Conservation (phyloP, 2,888 invertebrate species). For the Microdon myrmicae region DNA sequence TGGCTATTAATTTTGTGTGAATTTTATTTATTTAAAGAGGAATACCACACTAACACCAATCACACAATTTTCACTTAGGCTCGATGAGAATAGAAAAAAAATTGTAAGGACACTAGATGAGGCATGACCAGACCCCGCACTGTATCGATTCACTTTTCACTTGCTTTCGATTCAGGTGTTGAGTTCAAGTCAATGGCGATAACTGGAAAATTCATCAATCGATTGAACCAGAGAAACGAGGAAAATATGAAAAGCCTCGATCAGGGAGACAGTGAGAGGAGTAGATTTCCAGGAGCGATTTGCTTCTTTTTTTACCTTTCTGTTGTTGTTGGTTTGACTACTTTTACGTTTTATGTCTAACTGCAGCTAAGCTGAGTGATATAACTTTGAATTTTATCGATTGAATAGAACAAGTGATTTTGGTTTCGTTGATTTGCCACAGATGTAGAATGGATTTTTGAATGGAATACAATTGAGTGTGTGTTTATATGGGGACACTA, state of each 20-base stretch:
- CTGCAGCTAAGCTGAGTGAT: slow-evolving; percentile 36
- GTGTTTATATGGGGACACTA: neutral
- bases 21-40: slow-evolving; percentile 4
- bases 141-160: slow-evolving; percentile 24
- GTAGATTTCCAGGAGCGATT: no score
- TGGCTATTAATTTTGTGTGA: no score
- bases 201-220: slow-evolving; percentile 49
- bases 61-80: slow-evolving; percentile 7
- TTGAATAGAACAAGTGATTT: slow-evolving; percentile 20
- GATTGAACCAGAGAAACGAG: slow-evolving; percentile 47
- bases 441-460: neutral
- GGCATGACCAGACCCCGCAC: neutral
- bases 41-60: slow-evolving; percentile 8
- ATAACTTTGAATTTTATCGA: slow-evolving; percentile 52
- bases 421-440: slow-evolving; percentile 9
- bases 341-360: slow-evolving; percentile 1
- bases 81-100: slow-evolving; percentile 15
- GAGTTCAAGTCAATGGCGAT: slow-evolving; percentile 20
- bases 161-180: slow-evolving; percentile 15
- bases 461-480: slow-evolving; percentile 5
- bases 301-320: slow-evolving; percentile 19
- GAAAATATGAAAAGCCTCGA: slow-evolving; percentile 40
- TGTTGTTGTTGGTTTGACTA: slow-evolving; percentile 21
- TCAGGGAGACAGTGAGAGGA: slow-evolving; percentile 49
- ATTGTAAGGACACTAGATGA: slow-evolving; percentile 12